Percentiles rank a stretch among this genome's conserved stretches.
phyloP scores from a whole-genome alignment of 2,888 invertebrate species.

The Malthinus flaveolus region DNA sequence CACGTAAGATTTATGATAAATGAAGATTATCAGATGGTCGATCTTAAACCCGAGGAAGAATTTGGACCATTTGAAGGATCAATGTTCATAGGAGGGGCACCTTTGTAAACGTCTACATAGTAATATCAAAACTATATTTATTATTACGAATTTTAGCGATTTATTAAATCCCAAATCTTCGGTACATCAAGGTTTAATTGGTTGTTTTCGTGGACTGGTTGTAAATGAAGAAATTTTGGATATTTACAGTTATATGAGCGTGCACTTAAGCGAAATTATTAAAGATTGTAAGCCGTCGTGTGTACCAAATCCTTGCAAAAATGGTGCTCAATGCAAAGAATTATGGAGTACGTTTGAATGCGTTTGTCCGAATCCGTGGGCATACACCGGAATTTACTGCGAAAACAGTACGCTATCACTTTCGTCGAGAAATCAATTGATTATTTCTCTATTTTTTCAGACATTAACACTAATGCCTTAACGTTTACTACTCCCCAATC shows the following conservation, averaged over 20 bases:
- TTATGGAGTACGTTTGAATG: conserved; percentile 92
- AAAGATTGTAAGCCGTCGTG: conserved; percentile 94
- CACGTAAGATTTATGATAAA: conserved; percentile 93
- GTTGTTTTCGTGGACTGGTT: conserved; percentile 90
- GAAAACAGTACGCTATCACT: conserved; percentile 75
- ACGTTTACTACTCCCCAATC: conserved; percentile 84
- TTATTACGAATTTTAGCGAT: conserved; percentile 61
- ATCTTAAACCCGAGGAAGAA: conserved; percentile 81
- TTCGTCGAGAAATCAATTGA: too few species aligned
- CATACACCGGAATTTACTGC: conserved; percentile 87
- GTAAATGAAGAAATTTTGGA: conserved; percentile 91
- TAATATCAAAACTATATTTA: conserved; percentile 6
- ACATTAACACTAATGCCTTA: conserved; percentile 86
- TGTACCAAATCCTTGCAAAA: conserved; percentile 91
- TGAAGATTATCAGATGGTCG: conserved; percentile 85
- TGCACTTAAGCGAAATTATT: conserved; percentile 87
- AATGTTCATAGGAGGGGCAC: conserved; percentile 92
- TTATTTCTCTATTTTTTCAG: conserved; percentile 59
- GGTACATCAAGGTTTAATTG: conserved; percentile 87
- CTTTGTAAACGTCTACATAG: conserved; percentile 69
- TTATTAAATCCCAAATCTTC: conserved; percentile 76
- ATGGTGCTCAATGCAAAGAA: conserved; percentile 88
- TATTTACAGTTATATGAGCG: conserved; percentile 90
- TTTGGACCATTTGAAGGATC: conserved; percentile 92
- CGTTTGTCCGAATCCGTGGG: conserved; percentile 90